Evolutionary conservation across 1,140 invertebrate species (phyloP).

Genomic region (Bombus superbus): DNA sequence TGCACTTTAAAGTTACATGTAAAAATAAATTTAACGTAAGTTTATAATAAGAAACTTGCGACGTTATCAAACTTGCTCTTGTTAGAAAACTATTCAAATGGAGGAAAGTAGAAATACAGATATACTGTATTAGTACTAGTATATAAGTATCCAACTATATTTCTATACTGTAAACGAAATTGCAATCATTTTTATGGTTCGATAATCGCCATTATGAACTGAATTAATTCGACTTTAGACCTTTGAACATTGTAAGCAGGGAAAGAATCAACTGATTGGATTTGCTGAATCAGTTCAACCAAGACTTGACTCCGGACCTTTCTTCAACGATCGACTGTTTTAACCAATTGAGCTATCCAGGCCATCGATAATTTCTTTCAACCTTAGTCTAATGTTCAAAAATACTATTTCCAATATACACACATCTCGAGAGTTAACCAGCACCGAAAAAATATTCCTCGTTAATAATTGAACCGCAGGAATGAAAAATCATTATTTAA

Average conservation of each 20-base stretch:
- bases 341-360: conserved; percentile 38
- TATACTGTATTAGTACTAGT: neutral
- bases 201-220: neutral
- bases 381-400: neutral
- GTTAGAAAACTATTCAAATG: too few relatives aligned
- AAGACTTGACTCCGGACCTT: conserved; percentile 33
- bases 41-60: too few relatives aligned
- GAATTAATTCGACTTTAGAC: conserved; percentile 14
- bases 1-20: too few relatives aligned
- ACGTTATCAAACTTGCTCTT: too few relatives aligned
- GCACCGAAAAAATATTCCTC: too few relatives aligned
- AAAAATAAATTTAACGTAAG: too few relatives aligned
- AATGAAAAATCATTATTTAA: neutral
- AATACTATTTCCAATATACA: neutral
- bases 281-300: conserved; percentile 36
- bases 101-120: too few relatives aligned
- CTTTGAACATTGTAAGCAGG: neutral
- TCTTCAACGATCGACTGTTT: conserved; percentile 15
- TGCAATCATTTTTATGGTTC: neutral
- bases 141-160: neutral
- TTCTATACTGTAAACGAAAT: neutral
- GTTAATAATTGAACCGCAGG: too few relatives aligned
- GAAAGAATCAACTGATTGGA: conserved; percentile 23
- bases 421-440: too few relatives aligned
- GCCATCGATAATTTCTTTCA: conserved; percentile 13